Evolutionary conservation across 1,140 invertebrate genomes (phyloP).

Genomic region (Panagrolaimus sp.): DNA sequence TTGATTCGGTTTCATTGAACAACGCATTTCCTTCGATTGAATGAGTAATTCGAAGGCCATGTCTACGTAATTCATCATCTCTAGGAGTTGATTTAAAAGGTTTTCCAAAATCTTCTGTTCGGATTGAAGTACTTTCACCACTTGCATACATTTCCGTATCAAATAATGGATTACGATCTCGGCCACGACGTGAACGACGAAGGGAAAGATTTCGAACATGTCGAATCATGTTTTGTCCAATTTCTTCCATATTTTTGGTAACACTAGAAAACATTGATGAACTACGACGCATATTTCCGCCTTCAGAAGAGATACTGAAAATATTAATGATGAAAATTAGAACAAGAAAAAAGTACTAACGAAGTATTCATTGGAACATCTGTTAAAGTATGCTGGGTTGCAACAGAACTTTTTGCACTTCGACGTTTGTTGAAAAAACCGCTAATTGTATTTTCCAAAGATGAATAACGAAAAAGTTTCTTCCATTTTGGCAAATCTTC

Average conservation of each 20-base stretch:
- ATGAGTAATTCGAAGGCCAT: too few relatives aligned
- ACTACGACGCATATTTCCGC: constrained; percentile 16
- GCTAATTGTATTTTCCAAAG: constrained; percentile 15
- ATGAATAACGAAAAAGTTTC: constrained; percentile 17
- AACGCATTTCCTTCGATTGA: too few relatives aligned
- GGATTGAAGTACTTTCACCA: neutral
- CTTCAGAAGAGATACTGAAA: constrained; percentile 9
- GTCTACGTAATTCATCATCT: too few relatives aligned
- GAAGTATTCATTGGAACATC: neutral
- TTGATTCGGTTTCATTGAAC: too few relatives aligned
- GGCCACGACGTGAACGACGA: constrained; percentile 2
- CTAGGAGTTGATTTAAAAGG: too few relatives aligned
- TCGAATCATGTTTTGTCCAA: constrained; percentile 9
- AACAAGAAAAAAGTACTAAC: neutral
- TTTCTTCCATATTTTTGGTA: constrained; percentile 10
- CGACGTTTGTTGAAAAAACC: constrained; percentile 5
- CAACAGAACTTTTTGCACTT: neutral
- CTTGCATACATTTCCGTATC: neutral
- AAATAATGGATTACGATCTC: neutral
- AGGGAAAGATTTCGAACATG: constrained; percentile 1
- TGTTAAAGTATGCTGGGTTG: neutral
- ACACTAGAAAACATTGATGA: constrained; percentile 22
- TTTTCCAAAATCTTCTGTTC: neutral
- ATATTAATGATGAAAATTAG: neutral
- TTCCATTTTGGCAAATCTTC: constrained; percentile 12